Conservation (phyloP, 30 jellyfish, hydroid and myxozoan species). For the Turritopsis rubra region DNA sequence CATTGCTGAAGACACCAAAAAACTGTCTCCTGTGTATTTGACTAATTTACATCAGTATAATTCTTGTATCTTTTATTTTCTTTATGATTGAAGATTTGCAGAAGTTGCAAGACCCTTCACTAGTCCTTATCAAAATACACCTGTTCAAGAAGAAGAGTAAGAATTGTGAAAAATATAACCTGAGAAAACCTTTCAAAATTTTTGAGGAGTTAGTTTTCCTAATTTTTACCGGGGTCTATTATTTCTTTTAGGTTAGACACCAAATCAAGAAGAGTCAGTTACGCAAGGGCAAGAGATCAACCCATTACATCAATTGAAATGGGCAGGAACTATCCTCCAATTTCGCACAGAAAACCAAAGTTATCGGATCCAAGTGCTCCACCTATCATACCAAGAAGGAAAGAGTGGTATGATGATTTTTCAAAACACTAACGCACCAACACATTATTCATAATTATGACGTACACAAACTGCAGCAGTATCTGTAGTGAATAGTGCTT, state of each 20-base stretch:
- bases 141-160: conserved; percentile 27
- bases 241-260: not conserved
- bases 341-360: conserved; percentile 22
- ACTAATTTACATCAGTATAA: too few relatives aligned
- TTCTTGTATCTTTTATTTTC: too few relatives aligned
- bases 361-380: conserved; percentile 33
- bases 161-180: not conserved
- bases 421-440: not conserved
- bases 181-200: not conserved
- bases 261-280: conserved; percentile 7
- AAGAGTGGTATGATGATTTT: conserved; percentile 59
- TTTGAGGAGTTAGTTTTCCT: not conserved
- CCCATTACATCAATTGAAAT: conserved; percentile 4
- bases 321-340: not conserved
- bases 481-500: not conserved
- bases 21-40: too few relatives aligned
- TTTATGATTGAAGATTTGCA: conserved; percentile 24
- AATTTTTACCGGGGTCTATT: not conserved
- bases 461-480: not conserved
- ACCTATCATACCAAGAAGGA: conserved; percentile 75
- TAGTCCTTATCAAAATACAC: conserved; percentile 31
- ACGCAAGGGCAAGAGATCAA: conserved; percentile 15
- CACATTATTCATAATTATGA: not conserved
- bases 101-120: conserved; percentile 67
- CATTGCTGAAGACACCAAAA: too few relatives aligned